A percentile compares a stretch with the other conserved stretches of the same genome.
Evolutionary conservation across 2,797 vertebrate species (phyloP).

Genomic region (Intellagama lesueurii): DNA sequence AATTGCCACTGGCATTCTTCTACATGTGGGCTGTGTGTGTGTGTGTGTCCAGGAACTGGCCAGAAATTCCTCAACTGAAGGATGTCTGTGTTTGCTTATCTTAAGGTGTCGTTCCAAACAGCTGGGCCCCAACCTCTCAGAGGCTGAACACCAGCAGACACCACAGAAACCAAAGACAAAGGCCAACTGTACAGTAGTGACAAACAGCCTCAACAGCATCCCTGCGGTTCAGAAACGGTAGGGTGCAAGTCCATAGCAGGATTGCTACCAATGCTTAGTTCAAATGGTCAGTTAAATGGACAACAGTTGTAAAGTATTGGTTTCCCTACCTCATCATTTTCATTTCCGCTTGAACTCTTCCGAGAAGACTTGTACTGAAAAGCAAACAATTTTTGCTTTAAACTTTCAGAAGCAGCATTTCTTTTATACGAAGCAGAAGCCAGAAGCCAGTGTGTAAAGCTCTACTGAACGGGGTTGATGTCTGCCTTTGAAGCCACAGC

Average conservation of each 20-base stretch:
- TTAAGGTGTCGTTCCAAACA: neutral
- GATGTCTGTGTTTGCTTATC: neutral
- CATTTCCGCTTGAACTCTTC: conserved; percentile 89
- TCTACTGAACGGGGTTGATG: too few relatives aligned
- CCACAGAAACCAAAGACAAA: neutral
- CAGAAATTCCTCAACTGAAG: neutral
- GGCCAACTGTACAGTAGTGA: neutral
- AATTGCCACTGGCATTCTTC: too few relatives aligned
- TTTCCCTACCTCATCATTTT: conserved; percentile 89
- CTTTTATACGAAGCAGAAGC: neutral
- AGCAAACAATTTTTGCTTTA: conserved; percentile 56
- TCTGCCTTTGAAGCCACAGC: neutral
- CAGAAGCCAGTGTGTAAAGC: too few relatives aligned
- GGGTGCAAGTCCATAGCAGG: neutral
- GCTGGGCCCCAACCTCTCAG: neutral
- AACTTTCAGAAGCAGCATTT: neutral
- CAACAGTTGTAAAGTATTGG: neutral
- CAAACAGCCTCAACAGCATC: neutral
- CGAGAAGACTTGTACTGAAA: conserved; percentile 92
- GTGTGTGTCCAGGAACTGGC: too few relatives aligned
- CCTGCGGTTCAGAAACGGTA: neutral
- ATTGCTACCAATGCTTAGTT: neutral
- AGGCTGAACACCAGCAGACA: neutral
- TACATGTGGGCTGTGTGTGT: too few relatives aligned
- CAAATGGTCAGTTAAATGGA: too few relatives aligned